Evolutionary conservation across 2,113 vertebrate species (phyloP).

Genomic region (Oncorhynchus gorbuscha): DNA sequence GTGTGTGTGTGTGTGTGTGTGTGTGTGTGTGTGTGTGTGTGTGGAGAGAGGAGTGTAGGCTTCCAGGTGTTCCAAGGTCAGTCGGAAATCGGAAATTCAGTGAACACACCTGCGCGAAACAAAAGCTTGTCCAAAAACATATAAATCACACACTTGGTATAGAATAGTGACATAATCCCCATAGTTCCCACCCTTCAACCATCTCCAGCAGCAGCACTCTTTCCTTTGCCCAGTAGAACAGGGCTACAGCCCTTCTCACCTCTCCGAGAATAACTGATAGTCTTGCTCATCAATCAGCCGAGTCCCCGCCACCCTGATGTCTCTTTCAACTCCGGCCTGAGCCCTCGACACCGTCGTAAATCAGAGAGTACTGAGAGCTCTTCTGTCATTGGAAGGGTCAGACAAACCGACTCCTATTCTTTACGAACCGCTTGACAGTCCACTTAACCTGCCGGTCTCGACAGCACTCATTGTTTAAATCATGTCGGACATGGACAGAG

Average conservation of each 20-base stretch:
- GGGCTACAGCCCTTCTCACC: slow-evolving; percentile 66
- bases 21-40: slow-evolving; percentile 23
- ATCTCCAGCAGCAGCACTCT: slow-evolving; percentile 7
- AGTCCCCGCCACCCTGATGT: slow-evolving; percentile 4
- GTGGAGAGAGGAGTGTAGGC: slow-evolving; percentile 14
- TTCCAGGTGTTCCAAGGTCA: slow-evolving; percentile 4
- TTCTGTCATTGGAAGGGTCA: slow-evolving; percentile 17
- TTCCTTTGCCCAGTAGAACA: slow-evolving; percentile 45
- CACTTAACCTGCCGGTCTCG: slow-evolving; percentile 23
- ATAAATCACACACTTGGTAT: too few species aligned
- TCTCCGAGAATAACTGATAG: slow-evolving; percentile 61
- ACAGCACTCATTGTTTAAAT: neutral
- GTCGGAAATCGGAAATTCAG: slow-evolving; percentile 38
- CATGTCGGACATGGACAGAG: neutral
- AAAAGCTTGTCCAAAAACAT: slow-evolving; percentile 5
- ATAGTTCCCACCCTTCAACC: neutral
- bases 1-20: neutral
- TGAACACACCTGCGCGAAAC: slow-evolving; percentile 23
- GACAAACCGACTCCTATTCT: slow-evolving; percentile 29
- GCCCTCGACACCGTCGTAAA: slow-evolving; percentile 16
- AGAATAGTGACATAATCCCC: too few species aligned
- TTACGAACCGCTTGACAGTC: slow-evolving; percentile 35
- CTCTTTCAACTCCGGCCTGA: slow-evolving; percentile 29
- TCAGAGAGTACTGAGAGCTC: neutral
- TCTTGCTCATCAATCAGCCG: slow-evolving; percentile 55